A percentile compares a stretch with the other conserved stretches of the same genome.
Evolutionary conservation across 1,140 invertebrate genomes (phyloP).

Genomic region (Pomphorhynchus laevis): DNA sequence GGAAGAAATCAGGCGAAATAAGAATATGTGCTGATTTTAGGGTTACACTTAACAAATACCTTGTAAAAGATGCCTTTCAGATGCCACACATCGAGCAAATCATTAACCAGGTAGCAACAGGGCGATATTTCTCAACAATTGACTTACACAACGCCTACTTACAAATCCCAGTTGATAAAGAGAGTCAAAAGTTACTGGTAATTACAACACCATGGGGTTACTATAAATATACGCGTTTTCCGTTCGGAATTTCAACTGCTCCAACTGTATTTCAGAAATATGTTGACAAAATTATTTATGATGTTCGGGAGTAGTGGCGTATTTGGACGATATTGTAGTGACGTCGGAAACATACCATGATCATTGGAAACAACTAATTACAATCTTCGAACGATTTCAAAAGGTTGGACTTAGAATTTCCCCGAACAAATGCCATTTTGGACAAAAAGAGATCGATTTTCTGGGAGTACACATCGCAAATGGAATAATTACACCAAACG

Average conservation of each 20-base stretch:
- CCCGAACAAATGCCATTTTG: neutral
- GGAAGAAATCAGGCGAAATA: neutral
- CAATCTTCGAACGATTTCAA: neutral
- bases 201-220: neutral
- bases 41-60: neutral
- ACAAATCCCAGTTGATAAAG: neutral
- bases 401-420: neutral
- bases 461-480: neutral
- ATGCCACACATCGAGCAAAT: neutral
- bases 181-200: neutral
- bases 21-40: neutral
- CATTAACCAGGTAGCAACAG: neutral
- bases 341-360: neutral
- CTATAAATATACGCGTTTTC: neutral
- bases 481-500: neutral
- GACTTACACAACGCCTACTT: neutral
- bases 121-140: neutral
- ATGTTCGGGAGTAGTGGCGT: neutral
- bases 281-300: neutral
- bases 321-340: neutral
- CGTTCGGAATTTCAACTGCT: neutral
- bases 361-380: neutral
- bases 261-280: neutral
- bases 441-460: neutral
- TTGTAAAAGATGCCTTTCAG: neutral